Evolutionary conservation across 2,888 invertebrate species (phyloP).

Genomic region (Polydesmus complanatus): DNA sequence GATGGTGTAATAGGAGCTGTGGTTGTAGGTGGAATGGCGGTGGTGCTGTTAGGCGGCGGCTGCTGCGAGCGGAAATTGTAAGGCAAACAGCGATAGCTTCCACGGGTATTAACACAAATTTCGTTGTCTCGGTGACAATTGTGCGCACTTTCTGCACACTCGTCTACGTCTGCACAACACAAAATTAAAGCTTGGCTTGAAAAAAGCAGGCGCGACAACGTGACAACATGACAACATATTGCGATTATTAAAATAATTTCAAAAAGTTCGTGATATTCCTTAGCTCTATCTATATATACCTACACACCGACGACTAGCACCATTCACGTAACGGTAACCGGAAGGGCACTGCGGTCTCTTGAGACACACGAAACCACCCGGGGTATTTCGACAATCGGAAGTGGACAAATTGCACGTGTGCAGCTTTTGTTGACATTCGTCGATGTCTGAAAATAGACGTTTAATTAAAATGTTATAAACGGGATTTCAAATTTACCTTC

Average conservation of each 20-base stretch:
- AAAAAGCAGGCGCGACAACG: too few species aligned
- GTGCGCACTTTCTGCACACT: slow-evolving; percentile 28
- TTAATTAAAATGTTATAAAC: too few species aligned
- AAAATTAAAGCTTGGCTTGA: too few species aligned
- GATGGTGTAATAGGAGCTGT: slow-evolving; percentile 7
- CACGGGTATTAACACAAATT: slow-evolving; percentile 39
- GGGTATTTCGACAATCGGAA: slow-evolving; percentile 14
- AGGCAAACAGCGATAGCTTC: slow-evolving; percentile 27
- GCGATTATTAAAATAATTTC: too few species aligned
- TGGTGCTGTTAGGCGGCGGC: slow-evolving; percentile 6
- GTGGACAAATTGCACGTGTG: slow-evolving; percentile 26
- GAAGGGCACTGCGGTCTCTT: slow-evolving; percentile 17
- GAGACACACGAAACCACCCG: slow-evolving; percentile 18
- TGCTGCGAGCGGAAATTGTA: not conserved
- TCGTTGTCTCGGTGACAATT: slow-evolving; percentile 30
- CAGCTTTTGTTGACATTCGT: slow-evolving; percentile 31
- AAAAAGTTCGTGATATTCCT: too few species aligned
- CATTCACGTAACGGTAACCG: slow-evolving; percentile 17
- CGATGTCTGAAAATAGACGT: slow-evolving; percentile 26
- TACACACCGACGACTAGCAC: not conserved
- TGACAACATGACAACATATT: too few species aligned
- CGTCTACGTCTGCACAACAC: slow-evolving; percentile 27
- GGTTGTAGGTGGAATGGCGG: not conserved
- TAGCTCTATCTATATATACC: slow-evolving; percentile 7
- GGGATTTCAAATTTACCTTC: slow-evolving; percentile 25